Conservation (phyloP, 2,113 vertebrate genomes). For the Australoheros scitulus region DNA sequence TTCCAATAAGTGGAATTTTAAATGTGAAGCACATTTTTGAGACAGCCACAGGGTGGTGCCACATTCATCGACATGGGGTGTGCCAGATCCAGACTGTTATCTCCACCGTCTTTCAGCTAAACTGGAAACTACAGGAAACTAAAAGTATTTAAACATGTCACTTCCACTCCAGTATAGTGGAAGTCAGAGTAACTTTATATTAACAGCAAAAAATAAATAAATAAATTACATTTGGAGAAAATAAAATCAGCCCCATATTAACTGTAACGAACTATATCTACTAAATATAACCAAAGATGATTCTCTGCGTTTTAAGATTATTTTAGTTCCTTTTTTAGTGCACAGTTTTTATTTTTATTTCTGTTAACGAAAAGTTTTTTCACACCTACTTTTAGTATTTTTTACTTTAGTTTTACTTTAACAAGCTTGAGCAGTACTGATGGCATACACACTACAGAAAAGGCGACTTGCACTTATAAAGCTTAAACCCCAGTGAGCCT, state of each 20-base stretch:
- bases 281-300: no score
- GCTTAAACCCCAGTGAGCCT: not conserved
- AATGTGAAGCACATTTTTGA: not conserved
- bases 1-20: not conserved
- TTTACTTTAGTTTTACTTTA: not conserved
- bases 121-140: not conserved
- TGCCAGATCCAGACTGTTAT: not conserved
- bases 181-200: not conserved
- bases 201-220: not conserved
- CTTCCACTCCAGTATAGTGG: not conserved
- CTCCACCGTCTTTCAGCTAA: not conserved
- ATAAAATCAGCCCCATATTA: not conserved
- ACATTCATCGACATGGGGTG: not conserved
- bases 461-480: no score
- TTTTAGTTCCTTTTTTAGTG: not conserved
- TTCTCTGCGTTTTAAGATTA: no score
- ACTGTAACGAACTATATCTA: no score
- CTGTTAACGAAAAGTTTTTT: not conserved
- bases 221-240: not conserved
- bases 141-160: not conserved
- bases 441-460: no score
- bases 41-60: slow-evolving; percentile 24
- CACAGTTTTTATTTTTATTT: not conserved
- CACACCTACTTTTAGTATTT: not conserved
- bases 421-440: no score